Evolutionary conservation across 30 jellyfish, hydroid and myxozoan genomes (phyloP), one percentile per base, ranked within the genome.

Genomic region (Rhopilema esculentum): DNA sequence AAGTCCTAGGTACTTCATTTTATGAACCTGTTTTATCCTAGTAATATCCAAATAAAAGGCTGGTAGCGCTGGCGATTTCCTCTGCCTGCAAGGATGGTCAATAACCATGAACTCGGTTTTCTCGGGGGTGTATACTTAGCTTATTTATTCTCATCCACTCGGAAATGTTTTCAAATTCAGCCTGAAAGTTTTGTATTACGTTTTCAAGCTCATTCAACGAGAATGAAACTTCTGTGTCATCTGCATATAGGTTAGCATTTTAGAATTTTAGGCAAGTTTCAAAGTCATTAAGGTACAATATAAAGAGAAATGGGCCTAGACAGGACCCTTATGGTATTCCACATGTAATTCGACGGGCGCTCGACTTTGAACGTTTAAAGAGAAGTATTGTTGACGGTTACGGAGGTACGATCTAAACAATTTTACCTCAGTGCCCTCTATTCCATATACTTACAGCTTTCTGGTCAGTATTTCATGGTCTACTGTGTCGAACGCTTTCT

Each of bases 1-100:
- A 63, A 63, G 73, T 63, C 73, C 73, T 63, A 63, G 73, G 73
- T 63, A 63, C 7, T 2, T 63, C 73, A 63, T n/a, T 63, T 63
- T 63, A 17, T 63, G 73, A 63, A 2, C 24, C 24, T 63, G n/a
- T 7, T 63, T 63, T 63, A 17, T 63, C 19, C 19, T 63, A 63
- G 24, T 63, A 17, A 19, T 63, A 63, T 17, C 24, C 73, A 63
- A 63, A 63, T 17, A 63, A 51, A 9, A 64, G 29, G 74, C 29
- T 20, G n/a, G 74, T 4, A 64, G 74, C 74, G 9, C 74, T 4
- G 74, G 74, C 24, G 24, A 64, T 64, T 64, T 64, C 29, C 74
- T 64, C 24, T 64, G 74, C 74, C 74, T 64, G n/a, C 74, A 19
- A 64, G 74, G 74, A n/a, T n/a, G n/a, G n/a, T n/a, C n/a, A n/a